Evolutionary conservation across 2,888 invertebrate genomes (phyloP).

Genomic region (Ornithoptera priamus): DNA sequence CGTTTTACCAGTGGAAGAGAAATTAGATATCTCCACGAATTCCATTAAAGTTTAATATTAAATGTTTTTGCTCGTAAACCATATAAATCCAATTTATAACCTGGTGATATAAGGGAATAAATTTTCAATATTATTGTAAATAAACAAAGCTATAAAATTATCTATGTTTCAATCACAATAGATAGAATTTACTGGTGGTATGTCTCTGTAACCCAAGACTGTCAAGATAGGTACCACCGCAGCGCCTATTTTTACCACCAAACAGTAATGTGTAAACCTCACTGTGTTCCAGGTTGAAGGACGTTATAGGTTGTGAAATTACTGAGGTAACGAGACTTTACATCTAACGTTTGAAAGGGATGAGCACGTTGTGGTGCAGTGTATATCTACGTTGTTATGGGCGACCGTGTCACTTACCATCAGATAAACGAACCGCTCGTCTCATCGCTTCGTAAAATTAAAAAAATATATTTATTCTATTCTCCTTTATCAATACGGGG

Average conservation of each 20-base stretch:
- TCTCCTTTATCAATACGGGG: background rate
- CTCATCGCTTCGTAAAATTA: background rate
- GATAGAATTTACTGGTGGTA: background rate
- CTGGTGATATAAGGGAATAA: background rate
- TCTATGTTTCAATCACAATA: conserved; percentile 30
- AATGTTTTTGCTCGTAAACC: conserved; percentile 8
- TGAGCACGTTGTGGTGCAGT: too few relatives aligned
- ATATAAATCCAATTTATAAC: background rate
- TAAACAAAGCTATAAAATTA: background rate
- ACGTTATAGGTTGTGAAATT: too few relatives aligned
- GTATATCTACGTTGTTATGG: too few relatives aligned
- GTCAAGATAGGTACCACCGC: too few relatives aligned
- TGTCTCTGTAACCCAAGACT: too few relatives aligned
- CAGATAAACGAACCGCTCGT: too few relatives aligned
- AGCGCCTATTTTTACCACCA: too few relatives aligned
- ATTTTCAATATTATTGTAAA: background rate
- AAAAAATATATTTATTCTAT: background rate
- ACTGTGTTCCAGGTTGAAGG: too few relatives aligned
- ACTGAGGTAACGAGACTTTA: too few relatives aligned
- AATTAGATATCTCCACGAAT: conserved; percentile 68
- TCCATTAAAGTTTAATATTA: conserved; percentile 50
- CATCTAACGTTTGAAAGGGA: too few relatives aligned
- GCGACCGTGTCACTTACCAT: too few relatives aligned
- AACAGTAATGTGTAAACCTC: too few relatives aligned
- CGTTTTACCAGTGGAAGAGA: conserved; percentile 59